Evolutionary conservation across 1,140 invertebrate genomes (phyloP).

Genomic region (Hormaphis cornu): DNA sequence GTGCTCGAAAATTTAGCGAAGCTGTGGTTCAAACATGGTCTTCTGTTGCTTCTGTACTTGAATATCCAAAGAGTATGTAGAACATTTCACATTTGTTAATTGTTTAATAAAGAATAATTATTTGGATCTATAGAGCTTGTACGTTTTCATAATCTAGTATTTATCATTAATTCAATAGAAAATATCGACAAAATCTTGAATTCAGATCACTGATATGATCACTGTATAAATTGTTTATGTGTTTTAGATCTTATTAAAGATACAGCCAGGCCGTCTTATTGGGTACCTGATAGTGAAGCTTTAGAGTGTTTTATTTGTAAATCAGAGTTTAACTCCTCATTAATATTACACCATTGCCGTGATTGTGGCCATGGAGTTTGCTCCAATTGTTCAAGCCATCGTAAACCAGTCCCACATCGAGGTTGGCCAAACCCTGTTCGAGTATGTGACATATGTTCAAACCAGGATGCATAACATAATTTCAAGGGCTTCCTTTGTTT

Average conservation of each 20-base stretch:
- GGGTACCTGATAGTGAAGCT: constrained; percentile 66
- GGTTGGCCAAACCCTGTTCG: constrained; percentile 61
- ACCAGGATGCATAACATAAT: constrained; percentile 33
- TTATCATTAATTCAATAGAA: too few species aligned
- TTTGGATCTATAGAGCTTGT: too few species aligned
- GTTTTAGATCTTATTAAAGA: constrained; percentile 63
- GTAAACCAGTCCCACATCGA: constrained; percentile 54
- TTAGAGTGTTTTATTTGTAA: constrained; percentile 56
- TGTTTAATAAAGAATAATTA: too few species aligned
- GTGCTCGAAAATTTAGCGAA: constrained; percentile 54
- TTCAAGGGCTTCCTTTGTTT: background rate
- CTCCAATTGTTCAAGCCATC: constrained; percentile 52
- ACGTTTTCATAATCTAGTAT: too few species aligned
- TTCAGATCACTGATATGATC: too few species aligned
- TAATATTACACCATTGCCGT: constrained; percentile 62
- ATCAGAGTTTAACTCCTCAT: constrained; percentile 38
- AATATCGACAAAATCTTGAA: too few species aligned
- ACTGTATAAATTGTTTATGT: constrained; percentile 33
- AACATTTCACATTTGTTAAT: too few species aligned
- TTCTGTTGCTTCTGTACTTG: constrained; percentile 49
- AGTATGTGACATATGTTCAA: constrained; percentile 55
- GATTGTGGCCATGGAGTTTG: constrained; percentile 63
- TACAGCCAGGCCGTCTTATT: constrained; percentile 66
- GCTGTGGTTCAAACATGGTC: constrained; percentile 53
- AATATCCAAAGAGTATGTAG: constrained; percentile 47